A percentile compares a stretch with the other conserved stretches of the same genome.
Conservation (phyloP, 2,113 vertebrate species). For the Paradoxurus hermaphroditus region DNA sequence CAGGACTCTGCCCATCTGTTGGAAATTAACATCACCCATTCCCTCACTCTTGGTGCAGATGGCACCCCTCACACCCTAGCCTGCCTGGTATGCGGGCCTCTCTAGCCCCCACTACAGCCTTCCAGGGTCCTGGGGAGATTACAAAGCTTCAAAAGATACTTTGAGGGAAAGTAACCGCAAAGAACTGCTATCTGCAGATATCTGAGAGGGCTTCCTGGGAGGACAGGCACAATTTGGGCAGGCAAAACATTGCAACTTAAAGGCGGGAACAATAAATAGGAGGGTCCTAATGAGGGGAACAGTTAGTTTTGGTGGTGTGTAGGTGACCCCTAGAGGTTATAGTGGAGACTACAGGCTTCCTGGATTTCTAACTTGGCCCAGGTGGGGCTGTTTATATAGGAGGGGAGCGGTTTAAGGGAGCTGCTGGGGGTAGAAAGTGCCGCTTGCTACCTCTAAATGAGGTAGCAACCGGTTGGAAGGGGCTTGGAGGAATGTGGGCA, state of each 20-base stretch:
- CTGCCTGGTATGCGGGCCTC: background rate
- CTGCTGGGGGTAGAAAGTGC: background rate
- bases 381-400: background rate
- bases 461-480: background rate
- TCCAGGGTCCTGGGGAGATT: background rate
- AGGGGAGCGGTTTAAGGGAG: background rate
- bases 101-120: background rate
- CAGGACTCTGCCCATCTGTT: background rate
- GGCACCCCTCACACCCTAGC: background rate
- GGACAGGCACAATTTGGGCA: background rate
- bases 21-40: background rate
- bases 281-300: background rate
- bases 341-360: background rate
- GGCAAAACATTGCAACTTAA: background rate
- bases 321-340: constrained; percentile 28
- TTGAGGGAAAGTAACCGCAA: background rate
- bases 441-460: background rate
- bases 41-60: background rate
- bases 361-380: background rate
- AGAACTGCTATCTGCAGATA: background rate
- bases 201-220: background rate
- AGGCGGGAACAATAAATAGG: background rate
- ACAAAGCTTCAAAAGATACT: background rate
- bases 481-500: background rate
- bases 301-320: background rate